Base-by-base conservation (phyloP, 2,888 invertebrate species). In the Ectobius pallidus region DNA sequence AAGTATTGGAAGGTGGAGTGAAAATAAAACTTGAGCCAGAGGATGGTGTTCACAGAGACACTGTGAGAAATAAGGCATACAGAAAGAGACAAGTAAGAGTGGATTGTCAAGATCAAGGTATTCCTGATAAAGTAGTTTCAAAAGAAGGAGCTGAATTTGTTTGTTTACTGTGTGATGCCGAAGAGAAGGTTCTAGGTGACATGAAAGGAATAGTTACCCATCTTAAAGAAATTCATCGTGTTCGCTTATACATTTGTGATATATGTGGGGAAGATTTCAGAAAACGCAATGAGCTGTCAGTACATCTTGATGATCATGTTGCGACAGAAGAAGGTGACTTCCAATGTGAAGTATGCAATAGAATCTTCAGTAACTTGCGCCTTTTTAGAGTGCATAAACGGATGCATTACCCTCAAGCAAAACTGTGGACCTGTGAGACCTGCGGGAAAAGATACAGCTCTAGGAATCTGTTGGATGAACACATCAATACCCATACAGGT, bases 401-500 rank as follows among this genome's bases (percentile, higher is more conserved):
- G n/a, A 86, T 88, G 83, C 90, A 90, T 79, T 87, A 87, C 79
- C 87, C 87, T 0, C 86, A 87, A 78, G 83, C 85, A 1, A 90
- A 90, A 77, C 83, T 88, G 0, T 90, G 90, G 86, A 84, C 86
- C 20, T 93, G 93, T 79, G 83, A 84, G 0, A 82, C 86, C 0
- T 93, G 93, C 80, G 87, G 87, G 1, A 91, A 91, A 80, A 86
- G 86, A 79, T 93, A 89, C 82, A 87, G 89, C 76, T 91, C 92
- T 0, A 87, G 88, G 69, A 89, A 90, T 78, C 81, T 92, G 46
- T 83, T 93, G 6, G 87, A 87, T n/a, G 92, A 92, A 76, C 93
- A 93, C 78, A 87, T 87, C 78, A 91, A 92, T 81, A 86, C 87
- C 9, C 93, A 92, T 80, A 88, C 88, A 0, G 92, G 92, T 0